Conservation (phyloP, 2,797 vertebrate species). For the Manis pentadactyla region DNA sequence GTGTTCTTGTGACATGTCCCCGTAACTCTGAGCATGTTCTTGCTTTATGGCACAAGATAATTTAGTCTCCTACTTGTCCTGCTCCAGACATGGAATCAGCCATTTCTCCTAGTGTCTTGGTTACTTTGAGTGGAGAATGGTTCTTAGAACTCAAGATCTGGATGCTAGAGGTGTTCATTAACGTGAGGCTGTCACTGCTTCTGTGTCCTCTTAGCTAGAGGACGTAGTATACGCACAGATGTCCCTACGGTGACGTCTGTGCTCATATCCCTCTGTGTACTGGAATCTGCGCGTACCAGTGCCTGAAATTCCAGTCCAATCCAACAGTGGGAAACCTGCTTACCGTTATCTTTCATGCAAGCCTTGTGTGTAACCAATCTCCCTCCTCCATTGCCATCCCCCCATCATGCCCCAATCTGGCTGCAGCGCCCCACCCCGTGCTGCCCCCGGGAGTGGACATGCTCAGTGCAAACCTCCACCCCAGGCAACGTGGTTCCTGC, state of each 20-base stretch:
- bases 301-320: not conserved
- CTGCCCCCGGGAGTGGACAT: not conserved
- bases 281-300: accelerated
- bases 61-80: not conserved
- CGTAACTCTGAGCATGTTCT: not conserved
- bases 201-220: not conserved
- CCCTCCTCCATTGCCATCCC: too few relatives aligned
- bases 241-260: accelerated
- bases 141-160: not conserved
- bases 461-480: not conserved
- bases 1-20: not conserved
- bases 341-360: not conserved
- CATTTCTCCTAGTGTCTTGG: not conserved
- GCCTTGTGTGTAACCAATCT: accelerated
- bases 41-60: too few relatives aligned
- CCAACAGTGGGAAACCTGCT: not conserved
- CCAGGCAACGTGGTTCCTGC: not conserved
- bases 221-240: accelerated
- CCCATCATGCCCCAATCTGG: not conserved
- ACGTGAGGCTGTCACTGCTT: accelerated
- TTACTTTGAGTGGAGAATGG: not conserved
- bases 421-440: accelerated
- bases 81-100: accelerated
- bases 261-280: not conserved
- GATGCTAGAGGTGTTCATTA: too few relatives aligned